Percentiles rank a stretch among this genome's conserved stretches.
Conservation (phyloP, 2,888 invertebrate species). For the Euclidia mi region DNA sequence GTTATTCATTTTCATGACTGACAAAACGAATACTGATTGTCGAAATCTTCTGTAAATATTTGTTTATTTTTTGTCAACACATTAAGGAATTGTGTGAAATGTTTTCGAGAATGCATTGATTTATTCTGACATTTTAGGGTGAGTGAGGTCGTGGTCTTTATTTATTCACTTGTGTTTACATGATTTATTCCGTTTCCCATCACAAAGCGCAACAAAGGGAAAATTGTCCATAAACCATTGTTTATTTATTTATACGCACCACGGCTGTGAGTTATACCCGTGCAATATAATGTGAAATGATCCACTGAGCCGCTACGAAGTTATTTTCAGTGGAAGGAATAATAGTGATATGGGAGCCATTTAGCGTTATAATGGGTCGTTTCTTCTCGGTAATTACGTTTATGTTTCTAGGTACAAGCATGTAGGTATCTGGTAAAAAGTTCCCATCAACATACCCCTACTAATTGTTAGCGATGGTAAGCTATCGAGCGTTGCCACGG, state of each 20-base stretch:
- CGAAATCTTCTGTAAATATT: conserved; percentile 10
- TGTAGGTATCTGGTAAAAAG: conserved; percentile 36
- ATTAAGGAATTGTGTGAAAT: conserved; percentile 33
- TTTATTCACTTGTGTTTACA: conserved; percentile 53
- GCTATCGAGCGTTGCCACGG: conserved; percentile 46
- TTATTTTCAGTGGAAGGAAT: neutral
- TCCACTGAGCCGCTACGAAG: conserved; percentile 5
- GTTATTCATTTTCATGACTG: conserved; percentile 14
- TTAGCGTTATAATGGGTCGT: conserved; percentile 12
- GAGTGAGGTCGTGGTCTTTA: conserved; percentile 47
- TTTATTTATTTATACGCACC: conserved; percentile 20
- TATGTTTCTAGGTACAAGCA: conserved; percentile 24
- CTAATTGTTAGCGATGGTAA: conserved; percentile 38
- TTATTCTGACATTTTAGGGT: conserved; percentile 43
- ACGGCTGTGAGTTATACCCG: conserved; percentile 15
- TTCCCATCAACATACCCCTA: conserved; percentile 34
- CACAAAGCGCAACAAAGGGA: conserved; percentile 37
- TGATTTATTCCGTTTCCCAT: conserved; percentile 43
- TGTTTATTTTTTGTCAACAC: conserved; percentile 20
- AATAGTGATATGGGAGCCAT: conserved; percentile 12
- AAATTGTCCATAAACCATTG: conserved; percentile 24
- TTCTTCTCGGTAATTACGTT: conserved; percentile 17
- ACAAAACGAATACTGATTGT: conserved; percentile 7
- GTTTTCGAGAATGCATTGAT: conserved; percentile 35
- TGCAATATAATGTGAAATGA: conserved; percentile 4